Conservation (phyloP, 2,113 vertebrate species). For the Cranoglanis bouderius region DNA sequence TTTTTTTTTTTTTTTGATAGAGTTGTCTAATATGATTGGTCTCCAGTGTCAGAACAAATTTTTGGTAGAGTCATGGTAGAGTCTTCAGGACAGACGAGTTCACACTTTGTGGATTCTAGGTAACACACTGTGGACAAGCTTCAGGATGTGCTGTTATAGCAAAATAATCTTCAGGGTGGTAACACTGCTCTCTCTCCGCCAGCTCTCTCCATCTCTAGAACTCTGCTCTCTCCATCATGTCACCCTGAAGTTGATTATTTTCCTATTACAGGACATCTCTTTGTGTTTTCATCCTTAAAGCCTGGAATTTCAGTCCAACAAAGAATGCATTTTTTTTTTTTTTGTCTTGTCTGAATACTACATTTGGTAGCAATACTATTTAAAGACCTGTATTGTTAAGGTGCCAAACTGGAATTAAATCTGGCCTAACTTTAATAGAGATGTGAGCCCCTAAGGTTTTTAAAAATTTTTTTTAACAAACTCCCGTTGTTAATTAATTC, state of each 20-base stretch:
- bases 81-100: neutral
- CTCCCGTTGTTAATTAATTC: slow-evolving; percentile 1
- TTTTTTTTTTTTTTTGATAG: neutral
- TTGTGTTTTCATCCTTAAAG: neutral
- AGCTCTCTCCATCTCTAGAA: no score
- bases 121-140: neutral
- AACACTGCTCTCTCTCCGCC: no score
- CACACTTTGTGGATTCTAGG: neutral
- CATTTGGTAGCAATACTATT: slow-evolving; percentile 7
- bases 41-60: neutral
- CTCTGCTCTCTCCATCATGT: no score
- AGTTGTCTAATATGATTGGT: neutral
- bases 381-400: neutral
- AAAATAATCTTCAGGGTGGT: neutral
- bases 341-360: no score
- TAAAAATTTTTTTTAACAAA: neutral
- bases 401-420: neutral
- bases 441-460: neutral
- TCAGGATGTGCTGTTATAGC: neutral
- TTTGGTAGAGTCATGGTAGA: neutral
- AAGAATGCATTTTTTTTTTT: neutral
- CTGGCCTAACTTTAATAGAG: neutral
- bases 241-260: neutral
- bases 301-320: neutral
- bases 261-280: neutral